Evolutionary conservation across 2,888 invertebrate genomes (phyloP).

Genomic region (Oasisia sp.): DNA sequence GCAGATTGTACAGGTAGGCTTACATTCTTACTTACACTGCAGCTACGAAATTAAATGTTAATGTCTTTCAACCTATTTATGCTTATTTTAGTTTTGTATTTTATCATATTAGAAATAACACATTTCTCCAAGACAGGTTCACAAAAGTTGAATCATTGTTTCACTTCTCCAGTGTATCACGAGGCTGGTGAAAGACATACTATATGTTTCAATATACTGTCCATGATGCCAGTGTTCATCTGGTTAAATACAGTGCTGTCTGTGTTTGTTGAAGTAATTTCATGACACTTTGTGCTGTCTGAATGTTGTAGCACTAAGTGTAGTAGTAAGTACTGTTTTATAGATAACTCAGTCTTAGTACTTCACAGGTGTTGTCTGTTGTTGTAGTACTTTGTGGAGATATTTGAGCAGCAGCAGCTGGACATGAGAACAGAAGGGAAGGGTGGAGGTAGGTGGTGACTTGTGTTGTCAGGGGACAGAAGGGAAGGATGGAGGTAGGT

Average conservation of each 20-base stretch:
- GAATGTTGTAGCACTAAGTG: too few species aligned
- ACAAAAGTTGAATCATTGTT: too few species aligned
- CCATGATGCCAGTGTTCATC: too few species aligned
- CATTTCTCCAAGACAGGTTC: not conserved
- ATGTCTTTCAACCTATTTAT: not conserved
- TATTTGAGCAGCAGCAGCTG: not conserved
- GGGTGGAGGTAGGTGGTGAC: not conserved
- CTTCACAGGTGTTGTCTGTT: not conserved
- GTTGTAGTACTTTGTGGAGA: slow-evolving; percentile 7
- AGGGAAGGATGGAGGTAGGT: too few species aligned
- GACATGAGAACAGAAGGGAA: not conserved
- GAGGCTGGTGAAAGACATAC: too few species aligned
- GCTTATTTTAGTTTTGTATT: not conserved
- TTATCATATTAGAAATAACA: not conserved
- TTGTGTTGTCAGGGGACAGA: not conserved
- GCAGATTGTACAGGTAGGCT: not conserved
- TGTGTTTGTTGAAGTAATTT: too few species aligned
- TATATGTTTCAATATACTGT: too few species aligned
- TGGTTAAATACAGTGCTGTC: too few species aligned
- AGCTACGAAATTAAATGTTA: not conserved
- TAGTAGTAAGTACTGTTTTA: not conserved
- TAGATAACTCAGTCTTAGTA: not conserved
- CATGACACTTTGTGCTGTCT: too few species aligned
- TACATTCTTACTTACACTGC: not conserved
- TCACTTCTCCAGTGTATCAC: too few species aligned